Evolutionary conservation across 2,888 invertebrate genomes (phyloP).

Genomic region (Lepidochrysops patricia): DNA sequence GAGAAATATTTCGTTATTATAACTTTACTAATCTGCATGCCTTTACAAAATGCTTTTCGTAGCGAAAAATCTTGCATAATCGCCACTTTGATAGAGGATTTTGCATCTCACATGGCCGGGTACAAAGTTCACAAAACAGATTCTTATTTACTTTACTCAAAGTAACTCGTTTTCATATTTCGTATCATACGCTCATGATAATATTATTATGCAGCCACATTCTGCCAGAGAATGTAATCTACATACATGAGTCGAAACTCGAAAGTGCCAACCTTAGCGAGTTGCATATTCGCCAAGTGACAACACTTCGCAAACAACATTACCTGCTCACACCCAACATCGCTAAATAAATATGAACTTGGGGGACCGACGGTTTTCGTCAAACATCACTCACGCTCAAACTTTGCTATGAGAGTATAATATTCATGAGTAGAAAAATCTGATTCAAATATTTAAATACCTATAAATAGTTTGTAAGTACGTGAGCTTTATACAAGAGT

Average conservation of each 20-base stretch:
- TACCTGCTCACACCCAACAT: background rate
- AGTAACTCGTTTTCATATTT: slow-evolving; percentile 1
- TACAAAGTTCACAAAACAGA: background rate
- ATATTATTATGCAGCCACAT: background rate
- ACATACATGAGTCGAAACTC: background rate
- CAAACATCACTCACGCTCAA: background rate
- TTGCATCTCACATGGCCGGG: background rate
- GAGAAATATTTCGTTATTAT: background rate
- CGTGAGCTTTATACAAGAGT: too few species aligned
- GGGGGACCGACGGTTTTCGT: background rate
- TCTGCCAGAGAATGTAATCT: background rate
- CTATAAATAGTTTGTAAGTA: too few species aligned
- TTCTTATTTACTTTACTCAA: slow-evolving; percentile 2
- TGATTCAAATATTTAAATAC: too few species aligned
- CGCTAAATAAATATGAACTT: background rate
- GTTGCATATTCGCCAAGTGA: background rate
- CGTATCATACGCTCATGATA: background rate
- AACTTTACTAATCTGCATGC: background rate
- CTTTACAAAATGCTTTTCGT: background rate
- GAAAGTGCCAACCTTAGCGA: background rate
- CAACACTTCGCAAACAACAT: background rate
- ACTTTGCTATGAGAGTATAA: background rate
- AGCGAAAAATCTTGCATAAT: background rate
- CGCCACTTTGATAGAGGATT: background rate
- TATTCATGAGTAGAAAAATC: background rate